Evolutionary conservation across 2,888 invertebrate species (phyloP), one percentile per base, ranked within the genome.

Genomic region (Gari tellinella): DNA sequence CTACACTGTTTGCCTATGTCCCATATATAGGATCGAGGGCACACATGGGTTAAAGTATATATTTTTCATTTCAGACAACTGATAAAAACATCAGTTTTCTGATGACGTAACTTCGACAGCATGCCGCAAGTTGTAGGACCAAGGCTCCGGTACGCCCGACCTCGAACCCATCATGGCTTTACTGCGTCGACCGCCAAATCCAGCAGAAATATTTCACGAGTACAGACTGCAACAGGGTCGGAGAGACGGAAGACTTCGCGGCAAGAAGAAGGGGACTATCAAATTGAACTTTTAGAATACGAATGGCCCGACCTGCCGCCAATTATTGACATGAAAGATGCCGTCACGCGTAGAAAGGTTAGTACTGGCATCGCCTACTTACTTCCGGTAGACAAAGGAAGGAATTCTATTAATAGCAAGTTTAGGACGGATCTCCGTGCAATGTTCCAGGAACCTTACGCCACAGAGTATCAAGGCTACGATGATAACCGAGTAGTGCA

Each of bases 241-340:
- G 72, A 57, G 37, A 43, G 17, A 23, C 53, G 62, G 41, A 68
- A 48, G 43, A 17, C 60, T 10, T n/a, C 63, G 31, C 31, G 26
- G 4, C 51, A 52, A n/a, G 70, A 55, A 19, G 78, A 68, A 14
- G 63, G 43, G 5, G 68, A 67, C 21, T 68, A 84, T 41, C 78
- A 85, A 15, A 83, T 85, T 15, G 87, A 88, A 61, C 80, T 85
- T 1, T 62, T 88, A 46, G 86, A 86, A 56, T 89, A 88, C 65
- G 89, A 90, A 60, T 89, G 89, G 89, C 88, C 89, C 1, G 88
- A 89, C 66, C 70, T 90, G 31, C 90, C 89, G 0, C 89, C 90
- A 0, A 81, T 90, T 7, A 81, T 86, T 14, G 64, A 85, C 53
- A 81, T 90, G 64, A 88, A 87, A 63, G 84, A 86, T 51, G 89